Percentiles rank a stretch among this genome's conserved stretches.
Evolutionary conservation across 1,140 invertebrate genomes (phyloP).

Genomic region (Lethrus apterus): DNA sequence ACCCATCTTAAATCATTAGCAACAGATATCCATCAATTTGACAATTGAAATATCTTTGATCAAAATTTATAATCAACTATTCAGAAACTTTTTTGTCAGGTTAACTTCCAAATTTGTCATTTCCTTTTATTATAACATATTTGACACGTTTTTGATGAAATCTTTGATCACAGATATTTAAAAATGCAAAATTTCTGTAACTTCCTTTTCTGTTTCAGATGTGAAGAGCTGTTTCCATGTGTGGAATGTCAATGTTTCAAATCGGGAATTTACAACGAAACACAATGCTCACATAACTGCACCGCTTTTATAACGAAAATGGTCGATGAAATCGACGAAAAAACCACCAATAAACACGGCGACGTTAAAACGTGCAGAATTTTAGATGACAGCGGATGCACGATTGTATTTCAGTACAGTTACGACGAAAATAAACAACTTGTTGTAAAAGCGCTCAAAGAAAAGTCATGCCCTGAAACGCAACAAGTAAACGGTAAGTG

Average conservation of each 20-base stretch:
- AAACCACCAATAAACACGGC: constrained; percentile 34
- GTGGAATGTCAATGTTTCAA: constrained; percentile 88
- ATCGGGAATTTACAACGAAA: constrained; percentile 64
- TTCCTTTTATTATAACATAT: neutral
- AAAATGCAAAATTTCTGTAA: too few species aligned
- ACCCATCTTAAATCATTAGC: too few species aligned
- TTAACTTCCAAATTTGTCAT: neutral
- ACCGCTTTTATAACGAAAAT: constrained; percentile 39
- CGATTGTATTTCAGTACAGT: constrained; percentile 48
- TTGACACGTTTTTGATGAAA: too few species aligned
- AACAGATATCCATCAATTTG: too few species aligned
- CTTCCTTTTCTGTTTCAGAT: constrained; percentile 53
- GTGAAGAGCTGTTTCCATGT: constrained; percentile 83
- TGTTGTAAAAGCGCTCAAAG: constrained; percentile 61
- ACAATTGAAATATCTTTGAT: too few species aligned
- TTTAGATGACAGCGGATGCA: constrained; percentile 45
- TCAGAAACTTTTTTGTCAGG: too few species aligned
- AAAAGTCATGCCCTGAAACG: constrained; percentile 65
- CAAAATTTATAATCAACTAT: too few species aligned
- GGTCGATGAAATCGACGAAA: constrained; percentile 44
- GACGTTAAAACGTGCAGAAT: constrained; percentile 34
- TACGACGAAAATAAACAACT: constrained; percentile 37
- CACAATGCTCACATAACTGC: constrained; percentile 45
- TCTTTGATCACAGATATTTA: too few species aligned
- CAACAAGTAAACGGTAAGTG: too few species aligned